phyloP scores from a whole-genome alignment of 2,888 invertebrate species.

The Neria commutata region DNA sequence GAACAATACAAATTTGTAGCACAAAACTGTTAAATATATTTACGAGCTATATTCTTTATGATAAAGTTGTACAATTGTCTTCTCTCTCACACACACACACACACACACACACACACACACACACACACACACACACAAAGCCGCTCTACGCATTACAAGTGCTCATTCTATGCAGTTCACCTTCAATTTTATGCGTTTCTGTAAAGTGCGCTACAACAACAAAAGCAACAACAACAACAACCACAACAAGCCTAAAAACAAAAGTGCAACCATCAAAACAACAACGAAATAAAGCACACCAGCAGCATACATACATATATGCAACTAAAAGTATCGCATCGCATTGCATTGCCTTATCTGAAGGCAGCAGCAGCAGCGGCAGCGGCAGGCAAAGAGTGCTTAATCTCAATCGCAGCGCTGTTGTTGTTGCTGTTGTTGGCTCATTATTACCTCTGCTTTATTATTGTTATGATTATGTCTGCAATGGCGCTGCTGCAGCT shows the following conservation, averaged over 20 bases:
- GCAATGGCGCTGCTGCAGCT: slow-evolving; percentile 12
- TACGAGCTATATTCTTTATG: too few relatives aligned
- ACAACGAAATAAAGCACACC: slow-evolving; percentile 20
- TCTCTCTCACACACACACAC: too few relatives aligned
- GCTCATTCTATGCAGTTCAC: background rate
- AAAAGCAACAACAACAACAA: slow-evolving; percentile 22
- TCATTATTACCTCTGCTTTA: slow-evolving; percentile 12
- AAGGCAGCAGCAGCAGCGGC: background rate
- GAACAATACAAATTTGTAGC: too few relatives aligned
- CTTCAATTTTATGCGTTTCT: background rate
- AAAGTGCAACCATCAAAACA: slow-evolving; percentile 21
- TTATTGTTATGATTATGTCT: slow-evolving; percentile 51
- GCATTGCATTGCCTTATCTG: background rate
- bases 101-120: too few relatives aligned
- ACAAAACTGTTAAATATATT: too few relatives aligned
- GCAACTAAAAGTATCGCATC: slow-evolving; percentile 1
- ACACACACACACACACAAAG: too few relatives aligned
- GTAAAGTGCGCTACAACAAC: slow-evolving; percentile 10
- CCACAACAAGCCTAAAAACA: slow-evolving; percentile 4
- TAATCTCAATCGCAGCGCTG: slow-evolving; percentile 4
- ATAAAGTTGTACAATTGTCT: too few relatives aligned
- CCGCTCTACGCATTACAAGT: background rate
- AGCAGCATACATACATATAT: background rate
- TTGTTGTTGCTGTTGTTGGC: too few relatives aligned
- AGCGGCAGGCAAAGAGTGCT: background rate